Conservation (phyloP, 1,140 invertebrate genomes). For the Sitophilus oryzae region DNA sequence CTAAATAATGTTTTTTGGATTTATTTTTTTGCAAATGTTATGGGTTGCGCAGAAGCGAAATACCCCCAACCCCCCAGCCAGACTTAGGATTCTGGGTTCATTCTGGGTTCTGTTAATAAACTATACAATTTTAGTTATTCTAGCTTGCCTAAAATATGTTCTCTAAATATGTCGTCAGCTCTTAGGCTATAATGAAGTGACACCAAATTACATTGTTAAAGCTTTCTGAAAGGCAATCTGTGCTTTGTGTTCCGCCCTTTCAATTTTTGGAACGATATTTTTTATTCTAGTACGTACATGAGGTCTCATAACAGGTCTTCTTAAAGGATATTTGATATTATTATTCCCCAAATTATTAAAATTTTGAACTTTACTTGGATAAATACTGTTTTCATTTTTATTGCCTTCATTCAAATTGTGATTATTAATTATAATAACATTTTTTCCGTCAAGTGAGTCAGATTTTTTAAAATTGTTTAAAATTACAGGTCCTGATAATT, state of each 20-base stretch:
- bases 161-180: too few species aligned
- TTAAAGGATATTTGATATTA: not conserved
- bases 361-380: not conserved
- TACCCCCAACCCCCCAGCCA: too few species aligned
- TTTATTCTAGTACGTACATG: not conserved
- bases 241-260: constrained; percentile 3
- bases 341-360: not conserved
- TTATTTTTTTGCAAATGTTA: too few species aligned
- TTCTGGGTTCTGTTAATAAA: too few species aligned
- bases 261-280: constrained; percentile 9
- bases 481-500: too few species aligned
- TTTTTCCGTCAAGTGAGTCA: not conserved
- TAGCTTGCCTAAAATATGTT: too few species aligned
- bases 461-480: not conserved
- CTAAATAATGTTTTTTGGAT: too few species aligned
- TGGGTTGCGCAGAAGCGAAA: too few species aligned
- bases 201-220: constrained; percentile 3
- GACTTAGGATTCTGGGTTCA: too few species aligned
- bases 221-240: not conserved
- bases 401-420: constrained; percentile 1
- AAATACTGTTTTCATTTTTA: constrained; percentile 3
- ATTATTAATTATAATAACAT: constrained; percentile 10
- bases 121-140: too few species aligned
- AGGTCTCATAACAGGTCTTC: not conserved
- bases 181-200: too few species aligned